Base-by-base conservation (phyloP, 1,140 invertebrate genomes). In the Brevipalpus yothersi region DNA sequence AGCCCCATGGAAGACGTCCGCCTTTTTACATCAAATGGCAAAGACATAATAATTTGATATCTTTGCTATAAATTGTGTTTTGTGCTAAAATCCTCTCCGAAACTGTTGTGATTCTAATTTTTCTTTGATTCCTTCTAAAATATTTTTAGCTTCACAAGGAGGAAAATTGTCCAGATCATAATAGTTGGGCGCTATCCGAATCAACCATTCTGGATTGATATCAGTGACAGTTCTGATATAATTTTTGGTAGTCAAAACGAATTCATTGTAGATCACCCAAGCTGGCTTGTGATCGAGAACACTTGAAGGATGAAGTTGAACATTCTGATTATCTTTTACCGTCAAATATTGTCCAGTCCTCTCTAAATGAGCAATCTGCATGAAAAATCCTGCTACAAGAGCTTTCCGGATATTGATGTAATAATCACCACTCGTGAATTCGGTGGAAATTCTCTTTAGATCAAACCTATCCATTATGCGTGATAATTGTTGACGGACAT, bases 211-310 rank as follows among this genome's bases (percentile, higher is more conserved):
- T 17, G 78, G 91, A 78, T 97, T 97, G 57, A 98, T 88, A 71
- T 98, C 94, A 3, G 92, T 97, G 1, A 96, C 91, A 1, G 94
- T 98, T 64, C 95, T 78, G 65, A 99, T 98, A 70, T 98, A 98
- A 73, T 99, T 98, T 73, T 98, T 98, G 13, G 93, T 96, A 41
- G 95, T 99, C 58, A 99, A 76, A 40, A 99, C 95, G 73, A 99
- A 98, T 75, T 99, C 95, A 73, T 99, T 97, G 74, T 99, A 99
- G 56, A 99, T 82, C 17, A 97, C 93, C 94, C 94, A 99, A 70
- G 98, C 94, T 4, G 95, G 95, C 75, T 97, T 97, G 72, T 98
- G 94, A 74, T 96, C 93, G 15, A 99, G 76, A 72, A 92, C 96
- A 17, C 92, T 96, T 54, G 92, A 96, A 0, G 95, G 95, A 77